Percentiles rank a stretch among this genome's conserved stretches.
Evolutionary conservation across 1,140 invertebrate genomes (phyloP).

Genomic region (Chionoecetes opilio): DNA sequence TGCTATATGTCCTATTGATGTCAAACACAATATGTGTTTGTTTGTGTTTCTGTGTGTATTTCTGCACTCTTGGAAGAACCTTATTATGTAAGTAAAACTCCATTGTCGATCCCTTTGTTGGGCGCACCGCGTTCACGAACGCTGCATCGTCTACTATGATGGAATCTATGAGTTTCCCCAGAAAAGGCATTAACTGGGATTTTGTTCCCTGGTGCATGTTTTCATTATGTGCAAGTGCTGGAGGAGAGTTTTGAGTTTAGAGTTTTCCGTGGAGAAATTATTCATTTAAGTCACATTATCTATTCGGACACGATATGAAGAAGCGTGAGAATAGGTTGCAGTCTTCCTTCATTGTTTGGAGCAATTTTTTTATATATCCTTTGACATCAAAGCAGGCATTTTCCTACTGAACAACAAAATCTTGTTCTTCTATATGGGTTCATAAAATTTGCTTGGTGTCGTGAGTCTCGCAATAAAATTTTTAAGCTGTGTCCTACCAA

Average conservation of each 20-base stretch:
- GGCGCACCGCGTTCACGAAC: too few relatives aligned
- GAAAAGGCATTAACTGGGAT: background rate
- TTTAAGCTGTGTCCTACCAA: too few relatives aligned
- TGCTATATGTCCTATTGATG: background rate
- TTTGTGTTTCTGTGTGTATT: background rate
- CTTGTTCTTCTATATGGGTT: conserved; percentile 36
- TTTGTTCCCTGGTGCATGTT: conserved; percentile 17
- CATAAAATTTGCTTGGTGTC: too few relatives aligned
- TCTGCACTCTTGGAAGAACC: too few relatives aligned
- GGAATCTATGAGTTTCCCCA: conserved; percentile 2
- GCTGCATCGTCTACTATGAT: too few relatives aligned
- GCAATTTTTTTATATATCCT: background rate
- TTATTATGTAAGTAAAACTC: too few relatives aligned
- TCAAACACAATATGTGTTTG: background rate
- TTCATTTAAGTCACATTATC: conserved; percentile 36
- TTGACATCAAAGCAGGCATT: background rate
- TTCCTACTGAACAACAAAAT: background rate
- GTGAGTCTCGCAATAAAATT: too few relatives aligned
- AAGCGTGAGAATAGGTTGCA: conserved; percentile 47
- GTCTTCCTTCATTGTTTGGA: conserved; percentile 38
- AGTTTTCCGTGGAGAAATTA: conserved; percentile 45
- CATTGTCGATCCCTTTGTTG: too few relatives aligned
- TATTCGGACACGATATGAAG: conserved; percentile 48
- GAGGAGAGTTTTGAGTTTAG: conserved; percentile 2
- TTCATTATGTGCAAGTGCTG: conserved; percentile 3